Conservation (phyloP, 1,140 invertebrate genomes). For the Pantala flavescens region DNA sequence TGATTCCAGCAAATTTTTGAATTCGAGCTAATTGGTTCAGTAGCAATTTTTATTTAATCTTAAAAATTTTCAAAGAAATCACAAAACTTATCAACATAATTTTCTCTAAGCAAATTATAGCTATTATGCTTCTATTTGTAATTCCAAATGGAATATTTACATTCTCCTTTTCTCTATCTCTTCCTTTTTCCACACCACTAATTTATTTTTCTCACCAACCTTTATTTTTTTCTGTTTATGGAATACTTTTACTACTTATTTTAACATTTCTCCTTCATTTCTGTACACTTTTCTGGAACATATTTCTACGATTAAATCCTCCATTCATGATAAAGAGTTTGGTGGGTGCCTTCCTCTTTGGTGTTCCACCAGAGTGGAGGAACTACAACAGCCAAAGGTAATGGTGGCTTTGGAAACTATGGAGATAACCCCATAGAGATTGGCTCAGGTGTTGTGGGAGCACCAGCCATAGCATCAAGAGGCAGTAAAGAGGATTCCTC, state of each 20-base stretch:
- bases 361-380: slow-evolving; percentile 12
- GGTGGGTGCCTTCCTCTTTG: slow-evolving; percentile 15
- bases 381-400: background rate
- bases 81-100: too few relatives aligned
- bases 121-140: background rate
- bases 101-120: too few relatives aligned
- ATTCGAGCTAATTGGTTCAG: too few relatives aligned
- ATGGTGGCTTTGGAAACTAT: background rate
- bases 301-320: background rate
- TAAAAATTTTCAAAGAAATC: too few relatives aligned
- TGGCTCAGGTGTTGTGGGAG: background rate
- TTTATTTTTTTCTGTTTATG: background rate
- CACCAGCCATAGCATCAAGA: background rate
- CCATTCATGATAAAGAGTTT: background rate
- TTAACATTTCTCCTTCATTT: background rate
- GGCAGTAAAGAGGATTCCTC: background rate
- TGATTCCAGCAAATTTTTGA: too few relatives aligned
- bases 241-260: background rate
- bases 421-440: background rate
- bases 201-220: background rate
- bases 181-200: background rate
- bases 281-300: background rate
- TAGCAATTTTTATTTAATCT: too few relatives aligned
- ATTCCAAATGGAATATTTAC: background rate
- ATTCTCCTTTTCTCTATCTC: background rate